phyloP scores from a whole-genome alignment of 2,888 invertebrate species.

The Cosmia trapezina region DNA sequence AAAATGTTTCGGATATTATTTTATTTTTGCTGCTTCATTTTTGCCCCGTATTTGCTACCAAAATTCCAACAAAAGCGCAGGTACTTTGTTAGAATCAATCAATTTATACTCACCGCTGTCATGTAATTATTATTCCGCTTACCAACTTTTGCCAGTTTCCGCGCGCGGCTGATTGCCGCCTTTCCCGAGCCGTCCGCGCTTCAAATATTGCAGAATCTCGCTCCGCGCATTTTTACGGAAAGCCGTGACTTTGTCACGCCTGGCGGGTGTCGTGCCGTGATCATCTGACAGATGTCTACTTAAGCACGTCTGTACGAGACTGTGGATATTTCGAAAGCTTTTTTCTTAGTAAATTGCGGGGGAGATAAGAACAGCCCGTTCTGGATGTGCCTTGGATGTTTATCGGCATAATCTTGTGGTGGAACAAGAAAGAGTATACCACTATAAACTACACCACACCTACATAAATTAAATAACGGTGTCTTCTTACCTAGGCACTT shows the following conservation, averaged over 20 bases:
- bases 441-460: too few species aligned
- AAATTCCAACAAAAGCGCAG: slow-evolving; percentile 28
- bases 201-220: slow-evolving; percentile 55
- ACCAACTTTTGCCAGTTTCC: slow-evolving; percentile 47
- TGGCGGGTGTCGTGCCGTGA: slow-evolving; percentile 58
- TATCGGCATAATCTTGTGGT: slow-evolving; percentile 49
- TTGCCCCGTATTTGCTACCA: slow-evolving; percentile 1
- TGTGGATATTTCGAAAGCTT: slow-evolving; percentile 59
- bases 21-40: slow-evolving; percentile 6
- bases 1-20: neutral
- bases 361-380: slow-evolving; percentile 54
- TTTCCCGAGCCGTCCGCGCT: slow-evolving; percentile 40
- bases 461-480: slow-evolving; percentile 10
- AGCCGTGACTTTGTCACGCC: slow-evolving; percentile 62
- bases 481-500: neutral
- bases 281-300: slow-evolving; percentile 73
- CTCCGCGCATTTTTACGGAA: slow-evolving; percentile 54
- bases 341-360: slow-evolving; percentile 61
- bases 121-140: slow-evolving; percentile 61
- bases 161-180: slow-evolving; percentile 23
- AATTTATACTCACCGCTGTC: slow-evolving; percentile 54
- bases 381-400: slow-evolving; percentile 36
- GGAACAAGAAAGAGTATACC: slow-evolving; percentile 21
- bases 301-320: slow-evolving; percentile 69
- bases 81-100: slow-evolving; percentile 36